Evolutionary conservation across 1,140 invertebrate species (phyloP), one percentile per base, ranked within the genome.

Genomic region (Eupristina koningsbergeri): DNA sequence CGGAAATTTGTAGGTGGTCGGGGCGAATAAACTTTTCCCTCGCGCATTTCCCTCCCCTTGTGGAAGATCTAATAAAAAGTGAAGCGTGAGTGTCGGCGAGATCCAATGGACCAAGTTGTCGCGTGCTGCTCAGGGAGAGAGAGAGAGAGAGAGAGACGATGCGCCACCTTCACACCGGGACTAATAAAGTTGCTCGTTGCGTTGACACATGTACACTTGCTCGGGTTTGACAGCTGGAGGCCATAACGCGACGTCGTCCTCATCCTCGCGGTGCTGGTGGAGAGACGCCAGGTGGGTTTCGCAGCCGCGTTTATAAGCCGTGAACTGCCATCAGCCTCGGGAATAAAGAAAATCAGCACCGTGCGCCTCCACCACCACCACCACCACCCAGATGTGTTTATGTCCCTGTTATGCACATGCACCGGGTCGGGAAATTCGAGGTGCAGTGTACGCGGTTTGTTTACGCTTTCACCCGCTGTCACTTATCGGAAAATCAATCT

Each of bases 141-240:
- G 41, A 45, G 41, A 5, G 41, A 11, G 41, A 45, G 41, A 5
- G 41, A 45, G 41, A 45, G 13, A 45, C 13, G 41, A 50, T 17
- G 47, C 47, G 47, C 47, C 41, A 45, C 41, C 41, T n/a, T n/a
- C n/a, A 11, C 41, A 45, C 41, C 6, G 41, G 50, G 50, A 53
- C 50, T 53, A 53, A 53, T 53, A 53, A 53, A 53, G 9, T 17
- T 53, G 17, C 2, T 17, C 17, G 50, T 53, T 53, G 15, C 11
- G 50, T 17, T 15, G 50, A 17, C 50, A 17, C 11, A 17, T 17
- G 50, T 81, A 13, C 71, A 63, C 81, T 41, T 84, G 84, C 84
- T 84, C 85, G 86, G 85, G 81, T 83, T 75, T 87, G 86, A 86
- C 86, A 87, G 86, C 85, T 85, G 86, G 74, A 47, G 34, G 73